Evolutionary conservation across 1,140 invertebrate genomes (phyloP).

Genomic region (Odontomachus brunneus): DNA sequence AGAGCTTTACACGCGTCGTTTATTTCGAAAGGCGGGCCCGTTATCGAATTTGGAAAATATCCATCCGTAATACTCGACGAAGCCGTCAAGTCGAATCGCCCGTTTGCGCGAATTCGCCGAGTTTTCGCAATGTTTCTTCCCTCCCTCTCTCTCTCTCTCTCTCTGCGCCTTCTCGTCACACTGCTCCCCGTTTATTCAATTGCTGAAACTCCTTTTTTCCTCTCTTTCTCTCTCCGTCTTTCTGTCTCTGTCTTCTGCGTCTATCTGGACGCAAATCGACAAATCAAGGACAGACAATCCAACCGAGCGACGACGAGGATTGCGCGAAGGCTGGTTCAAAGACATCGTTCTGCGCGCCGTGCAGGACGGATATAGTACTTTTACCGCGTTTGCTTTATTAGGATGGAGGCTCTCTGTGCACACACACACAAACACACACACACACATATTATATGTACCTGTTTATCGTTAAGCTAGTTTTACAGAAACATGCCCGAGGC

Average conservation of each 20-base stretch:
- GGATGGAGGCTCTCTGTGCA: not conserved
- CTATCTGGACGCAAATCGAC: slow-evolving; percentile 10
- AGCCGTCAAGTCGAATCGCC: slow-evolving; percentile 24
- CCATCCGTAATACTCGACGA: slow-evolving; percentile 2
- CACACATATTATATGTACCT: slow-evolving; percentile 6
- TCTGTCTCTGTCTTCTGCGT: too few species aligned
- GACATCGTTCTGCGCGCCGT: slow-evolving; percentile 32
- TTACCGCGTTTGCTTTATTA: slow-evolving; percentile 32
- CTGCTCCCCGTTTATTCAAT: too few species aligned
- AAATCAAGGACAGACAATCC: slow-evolving; percentile 48
- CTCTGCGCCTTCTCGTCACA: too few species aligned
- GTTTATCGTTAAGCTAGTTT: slow-evolving; percentile 67
- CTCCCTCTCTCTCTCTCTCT: too few species aligned
- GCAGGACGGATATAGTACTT: too few species aligned
- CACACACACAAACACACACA: too few species aligned
- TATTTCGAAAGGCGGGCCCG: slow-evolving; percentile 17
- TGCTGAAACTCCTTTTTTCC: too few species aligned
- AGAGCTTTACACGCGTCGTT: not conserved
- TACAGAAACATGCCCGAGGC: slow-evolving; percentile 56
- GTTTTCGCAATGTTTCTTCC: too few species aligned
- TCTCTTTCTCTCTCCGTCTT: too few species aligned
- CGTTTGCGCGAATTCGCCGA: not conserved
- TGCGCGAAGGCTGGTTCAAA: slow-evolving; percentile 28
- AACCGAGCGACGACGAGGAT: slow-evolving; percentile 15
- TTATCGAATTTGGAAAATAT: slow-evolving; percentile 46